Percentiles rank a stretch among this genome's conserved stretches.
These are phyloP conservation scores for Drosophila nigricruria DNA, from an alignment of 2,888 invertebrate species.

Conservation along the genomic window DNA sequence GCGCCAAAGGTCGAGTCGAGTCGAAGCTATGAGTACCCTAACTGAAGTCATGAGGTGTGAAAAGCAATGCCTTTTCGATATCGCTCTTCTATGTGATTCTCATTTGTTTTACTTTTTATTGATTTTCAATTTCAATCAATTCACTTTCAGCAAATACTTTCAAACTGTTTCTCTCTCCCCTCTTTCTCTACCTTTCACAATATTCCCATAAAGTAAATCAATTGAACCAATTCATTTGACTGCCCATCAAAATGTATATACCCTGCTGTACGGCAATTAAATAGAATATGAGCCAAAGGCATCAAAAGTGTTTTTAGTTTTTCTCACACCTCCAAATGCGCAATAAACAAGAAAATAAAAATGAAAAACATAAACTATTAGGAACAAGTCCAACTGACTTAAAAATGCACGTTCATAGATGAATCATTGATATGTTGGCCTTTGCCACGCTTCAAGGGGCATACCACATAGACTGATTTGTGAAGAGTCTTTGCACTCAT, in stretches of 20 bases:
- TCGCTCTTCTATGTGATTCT: neutral
- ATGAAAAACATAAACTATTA: neutral
- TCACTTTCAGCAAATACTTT: neutral
- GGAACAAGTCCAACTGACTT: neutral
- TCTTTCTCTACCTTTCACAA: neutral
- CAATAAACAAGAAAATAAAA: conserved; percentile 2
- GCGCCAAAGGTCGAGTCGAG: too few species aligned
- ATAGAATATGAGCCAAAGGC: conserved; percentile 5
- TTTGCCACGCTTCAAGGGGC: too few species aligned
- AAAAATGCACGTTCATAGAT: neutral
- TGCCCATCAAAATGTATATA: neutral
- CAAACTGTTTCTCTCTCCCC: neutral
- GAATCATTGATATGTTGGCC: neutral
- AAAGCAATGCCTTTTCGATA: neutral
- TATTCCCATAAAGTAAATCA: neutral
- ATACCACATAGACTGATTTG: too few species aligned
- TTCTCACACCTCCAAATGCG: conserved; percentile 8
- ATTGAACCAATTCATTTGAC: neutral
- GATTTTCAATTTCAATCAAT: neutral
- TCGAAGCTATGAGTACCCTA: conserved; percentile 1
- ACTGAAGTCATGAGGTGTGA: neutral
- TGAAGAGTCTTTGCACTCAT: neutral
- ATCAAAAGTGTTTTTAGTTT: conserved; percentile 22
- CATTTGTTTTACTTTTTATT: neutral
- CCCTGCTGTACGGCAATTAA: neutral